Percentiles rank a stretch among this genome's conserved stretches.
Conservation (phyloP, 2,113 vertebrate genomes). For the Orthonyx spaldingii region DNA sequence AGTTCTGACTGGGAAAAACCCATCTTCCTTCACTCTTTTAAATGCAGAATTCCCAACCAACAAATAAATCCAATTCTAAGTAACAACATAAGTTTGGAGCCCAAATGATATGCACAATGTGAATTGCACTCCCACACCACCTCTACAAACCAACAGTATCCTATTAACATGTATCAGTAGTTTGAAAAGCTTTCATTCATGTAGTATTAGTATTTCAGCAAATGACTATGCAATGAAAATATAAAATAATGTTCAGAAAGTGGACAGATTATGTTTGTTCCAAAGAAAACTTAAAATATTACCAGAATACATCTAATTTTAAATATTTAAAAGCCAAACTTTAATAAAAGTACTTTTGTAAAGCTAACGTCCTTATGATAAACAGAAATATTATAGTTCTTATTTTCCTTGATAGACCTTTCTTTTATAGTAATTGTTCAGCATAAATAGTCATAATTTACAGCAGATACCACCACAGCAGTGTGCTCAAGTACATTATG, state of each 20-base stretch:
- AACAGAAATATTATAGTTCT: neutral
- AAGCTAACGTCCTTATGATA: neutral
- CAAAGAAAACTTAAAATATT: neutral
- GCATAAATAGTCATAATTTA: neutral
- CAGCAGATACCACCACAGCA: neutral
- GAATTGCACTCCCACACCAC: neutral
- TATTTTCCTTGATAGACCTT: neutral
- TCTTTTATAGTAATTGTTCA: neutral
- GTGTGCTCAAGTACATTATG: neutral
- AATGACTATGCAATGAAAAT: neutral
- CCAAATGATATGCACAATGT: neutral
- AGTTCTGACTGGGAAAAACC: rapidly evolving
- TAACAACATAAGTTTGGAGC: neutral
- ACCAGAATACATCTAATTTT: neutral
- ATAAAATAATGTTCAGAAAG: neutral
- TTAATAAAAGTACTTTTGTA: neutral
- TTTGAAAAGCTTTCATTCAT: neutral
- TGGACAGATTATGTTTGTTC: neutral
- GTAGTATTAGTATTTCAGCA: neutral
- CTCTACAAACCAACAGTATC: neutral
- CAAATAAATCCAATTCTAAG: neutral
- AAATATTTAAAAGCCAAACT: neutral
- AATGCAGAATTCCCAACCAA: neutral
- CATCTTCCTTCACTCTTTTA: neutral
- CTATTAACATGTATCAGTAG: neutral